Evolutionary conservation across 1,140 invertebrate genomes (phyloP), one percentile per base, ranked within the genome.

Genomic region (Philopotamus ludificatus): DNA sequence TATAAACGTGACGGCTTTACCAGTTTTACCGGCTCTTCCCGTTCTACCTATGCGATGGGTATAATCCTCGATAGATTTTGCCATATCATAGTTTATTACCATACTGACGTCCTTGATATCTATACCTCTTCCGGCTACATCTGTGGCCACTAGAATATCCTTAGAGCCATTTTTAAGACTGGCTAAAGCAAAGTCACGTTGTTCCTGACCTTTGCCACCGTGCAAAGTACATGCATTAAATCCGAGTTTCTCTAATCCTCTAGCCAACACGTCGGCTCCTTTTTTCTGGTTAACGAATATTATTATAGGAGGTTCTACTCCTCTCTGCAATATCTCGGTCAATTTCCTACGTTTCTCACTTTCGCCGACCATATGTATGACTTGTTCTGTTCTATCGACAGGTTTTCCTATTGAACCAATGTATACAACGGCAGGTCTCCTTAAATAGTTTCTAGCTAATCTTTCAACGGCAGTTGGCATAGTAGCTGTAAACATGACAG

Each of bases 201-300:
- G 96, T 79, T 99, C 98, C 82, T 99, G 98, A 0, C 97, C 97
- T 87, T 99, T 99, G 72, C 98, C 98, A 82, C 98, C 98, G 76
- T 99, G 98, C 60, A 99, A 81, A 7, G 97, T 98, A 76, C 93
- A 95, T 1, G 96, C 93, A 79, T 95, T 98, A 82, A 93, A 97
- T 77, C 95, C 94, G 70, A 99, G 85, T 82, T 99, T 99, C 76
- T 98, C 95, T 72, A 99, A 81, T 44, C 95, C 94, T 79, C 96
- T 96, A 28, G 96, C 96, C 75, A 99, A 81, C 0, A 99, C 90
- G 82, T 99, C 98, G 0, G 96, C 98, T 67, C 97, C 97, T 81
- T 99, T 99, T 87, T 99, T 99, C 80, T 99, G 97, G 79, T 99
- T 99, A 68, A 99, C 98, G 74, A 99, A 99, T 73, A 99, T 99